Evolutionary conservation across 2,113 vertebrate species (phyloP).

Genomic region (Cygnus atratus): DNA sequence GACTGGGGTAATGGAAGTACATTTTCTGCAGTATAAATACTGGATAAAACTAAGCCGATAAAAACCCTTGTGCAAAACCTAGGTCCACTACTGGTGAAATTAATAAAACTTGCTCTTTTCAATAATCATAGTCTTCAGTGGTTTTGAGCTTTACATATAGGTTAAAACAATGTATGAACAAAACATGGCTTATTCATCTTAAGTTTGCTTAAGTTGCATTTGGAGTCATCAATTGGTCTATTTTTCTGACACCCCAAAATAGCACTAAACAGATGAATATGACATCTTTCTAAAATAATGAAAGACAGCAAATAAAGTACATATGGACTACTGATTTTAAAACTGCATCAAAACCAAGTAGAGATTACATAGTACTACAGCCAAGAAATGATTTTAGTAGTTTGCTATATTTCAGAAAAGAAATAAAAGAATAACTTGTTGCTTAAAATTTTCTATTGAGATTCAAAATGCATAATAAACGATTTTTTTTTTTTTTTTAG

Average conservation of each 20-base stretch:
- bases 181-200: neutral
- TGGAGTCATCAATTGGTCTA: neutral
- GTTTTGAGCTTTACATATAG: neutral
- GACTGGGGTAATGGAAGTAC: neutral
- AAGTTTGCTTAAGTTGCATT: neutral
- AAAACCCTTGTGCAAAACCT: neutral
- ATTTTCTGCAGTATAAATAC: slow-evolving; percentile 34
- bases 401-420: neutral
- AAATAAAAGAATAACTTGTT: neutral
- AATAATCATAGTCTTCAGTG: neutral
- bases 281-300: neutral
- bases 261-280: neutral
- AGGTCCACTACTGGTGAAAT: neutral
- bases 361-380: neutral
- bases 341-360: neutral
- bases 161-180: neutral
- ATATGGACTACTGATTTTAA: neutral
- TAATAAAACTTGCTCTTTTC: neutral
- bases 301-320: neutral
- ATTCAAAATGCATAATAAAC: neutral
- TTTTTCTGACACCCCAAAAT: neutral
- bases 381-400: neutral
- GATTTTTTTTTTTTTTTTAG: neutral
- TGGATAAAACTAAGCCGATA: neutral
- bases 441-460: neutral